Conservation (phyloP, 2,797 vertebrate species). For the Tokudaia tokunoshimensis region DNA sequence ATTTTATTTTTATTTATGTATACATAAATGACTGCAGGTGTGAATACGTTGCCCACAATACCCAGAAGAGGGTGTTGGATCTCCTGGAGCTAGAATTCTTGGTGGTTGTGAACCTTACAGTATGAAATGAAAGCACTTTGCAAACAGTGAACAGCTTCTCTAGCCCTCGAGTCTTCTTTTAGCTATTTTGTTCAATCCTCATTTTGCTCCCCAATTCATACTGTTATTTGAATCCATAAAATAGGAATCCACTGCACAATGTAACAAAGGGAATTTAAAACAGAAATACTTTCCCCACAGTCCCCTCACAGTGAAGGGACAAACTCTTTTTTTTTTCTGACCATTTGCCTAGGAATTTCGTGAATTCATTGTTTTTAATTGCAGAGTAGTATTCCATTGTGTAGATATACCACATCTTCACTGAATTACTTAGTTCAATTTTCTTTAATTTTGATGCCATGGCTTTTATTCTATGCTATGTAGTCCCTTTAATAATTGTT, state of each 20-base stretch:
- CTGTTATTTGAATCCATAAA: neutral
- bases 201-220: neutral
- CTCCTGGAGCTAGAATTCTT: neutral
- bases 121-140: neutral
- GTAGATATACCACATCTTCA: too few relatives aligned
- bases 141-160: neutral
- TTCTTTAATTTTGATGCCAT: slow-evolving; percentile 64
- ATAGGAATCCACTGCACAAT: slow-evolving; percentile 19
- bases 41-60: neutral
- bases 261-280: slow-evolving; percentile 64
- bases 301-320: slow-evolving; percentile 22
- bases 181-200: neutral
- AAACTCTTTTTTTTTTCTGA: slow-evolving; percentile 66
- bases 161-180: neutral
- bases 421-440: slow-evolving; percentile 65
- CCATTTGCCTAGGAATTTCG: too few relatives aligned
- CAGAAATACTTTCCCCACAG: neutral
- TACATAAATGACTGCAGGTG: neutral
- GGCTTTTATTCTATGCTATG: slow-evolving; percentile 59
- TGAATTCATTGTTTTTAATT: too few relatives aligned
- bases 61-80: neutral
- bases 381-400: too few relatives aligned
- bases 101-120: neutral
- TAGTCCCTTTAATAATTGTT: slow-evolving; percentile 49
- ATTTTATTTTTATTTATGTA: neutral